Evolutionary conservation across 2,797 vertebrate species (phyloP).

Genomic region (Sandelia bainsii): DNA sequence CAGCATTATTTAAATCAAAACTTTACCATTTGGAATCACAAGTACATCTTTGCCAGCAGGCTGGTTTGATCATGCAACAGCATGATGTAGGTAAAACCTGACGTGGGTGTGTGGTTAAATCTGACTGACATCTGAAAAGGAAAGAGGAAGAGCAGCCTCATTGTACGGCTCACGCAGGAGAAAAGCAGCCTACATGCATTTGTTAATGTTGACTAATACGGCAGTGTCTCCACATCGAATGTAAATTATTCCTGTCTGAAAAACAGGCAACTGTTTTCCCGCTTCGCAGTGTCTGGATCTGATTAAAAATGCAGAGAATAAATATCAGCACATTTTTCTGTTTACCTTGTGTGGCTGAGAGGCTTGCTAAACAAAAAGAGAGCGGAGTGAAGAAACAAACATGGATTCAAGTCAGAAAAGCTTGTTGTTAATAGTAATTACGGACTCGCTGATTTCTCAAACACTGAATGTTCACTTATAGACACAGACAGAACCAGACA

Average conservation of each 20-base stretch:
- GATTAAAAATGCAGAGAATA: constrained; percentile 1
- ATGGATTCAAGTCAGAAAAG: background rate
- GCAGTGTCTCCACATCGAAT: constrained; percentile 24
- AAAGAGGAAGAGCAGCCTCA: constrained; percentile 20
- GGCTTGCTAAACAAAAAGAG: background rate
- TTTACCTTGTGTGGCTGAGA: background rate
- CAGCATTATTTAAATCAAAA: constrained; percentile 24
- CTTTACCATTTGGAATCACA: constrained; percentile 6
- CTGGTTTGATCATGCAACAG: constrained; percentile 7
- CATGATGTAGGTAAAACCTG: constrained; percentile 24
- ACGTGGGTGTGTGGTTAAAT: constrained; percentile 13
- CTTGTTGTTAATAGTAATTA: background rate
- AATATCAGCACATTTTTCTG: background rate
- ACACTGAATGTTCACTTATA: background rate
- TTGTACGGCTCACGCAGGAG: background rate
- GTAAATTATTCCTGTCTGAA: background rate
- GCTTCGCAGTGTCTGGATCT: background rate
- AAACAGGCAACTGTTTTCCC: background rate
- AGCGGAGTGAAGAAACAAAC: background rate
- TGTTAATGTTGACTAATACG: constrained; percentile 4
- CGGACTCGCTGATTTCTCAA: background rate
- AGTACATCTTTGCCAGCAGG: background rate
- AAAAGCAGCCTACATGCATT: constrained; percentile 3
- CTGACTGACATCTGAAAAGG: constrained; percentile 32
- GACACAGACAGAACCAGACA: background rate